These are phyloP conservation scores for Drosophila sordidula DNA, from an alignment of 2,888 invertebrate genomes.

Conservation along the genomic window DNA sequence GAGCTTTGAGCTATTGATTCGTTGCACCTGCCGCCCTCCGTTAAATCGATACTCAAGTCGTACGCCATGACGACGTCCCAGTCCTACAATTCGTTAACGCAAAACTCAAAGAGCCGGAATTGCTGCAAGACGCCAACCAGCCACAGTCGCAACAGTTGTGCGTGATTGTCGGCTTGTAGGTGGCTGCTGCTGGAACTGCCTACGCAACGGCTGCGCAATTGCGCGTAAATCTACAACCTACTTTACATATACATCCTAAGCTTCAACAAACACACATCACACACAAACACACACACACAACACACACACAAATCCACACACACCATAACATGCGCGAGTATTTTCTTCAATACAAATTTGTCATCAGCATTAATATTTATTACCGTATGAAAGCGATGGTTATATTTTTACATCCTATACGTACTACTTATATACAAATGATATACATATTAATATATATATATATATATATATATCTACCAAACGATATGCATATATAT, in stretches of 20 bases:
- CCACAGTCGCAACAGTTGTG: conserved; percentile 84
- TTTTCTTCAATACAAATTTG: conserved; percentile 41
- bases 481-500: conserved; percentile 34
- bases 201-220: conserved; percentile 50
- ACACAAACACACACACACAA: conserved; percentile 11
- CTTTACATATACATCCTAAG: conserved; percentile 65
- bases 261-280: conserved; percentile 28
- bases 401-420: conserved; percentile 52
- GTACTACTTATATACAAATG: conserved; percentile 17
- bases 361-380: conserved; percentile 72
- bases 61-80: conserved; percentile 93
- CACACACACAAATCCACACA: conserved; percentile 13
- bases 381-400: conserved; percentile 41
- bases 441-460: conserved; percentile 23
- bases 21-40: conserved; percentile 93
- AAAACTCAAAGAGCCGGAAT: conserved; percentile 83
- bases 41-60: conserved; percentile 97
- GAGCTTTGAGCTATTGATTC: conserved; percentile 98
- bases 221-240: conserved; percentile 57
- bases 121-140: conserved; percentile 84
- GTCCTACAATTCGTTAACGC: conserved; percentile 83
- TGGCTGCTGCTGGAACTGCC: conserved; percentile 49
- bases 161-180: conserved; percentile 84
- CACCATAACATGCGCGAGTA: conserved; percentile 29
- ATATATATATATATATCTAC: conserved; percentile 43